phyloP scores from a whole-genome alignment of 2,888 invertebrate genomes.

The Atethmia centrago region DNA sequence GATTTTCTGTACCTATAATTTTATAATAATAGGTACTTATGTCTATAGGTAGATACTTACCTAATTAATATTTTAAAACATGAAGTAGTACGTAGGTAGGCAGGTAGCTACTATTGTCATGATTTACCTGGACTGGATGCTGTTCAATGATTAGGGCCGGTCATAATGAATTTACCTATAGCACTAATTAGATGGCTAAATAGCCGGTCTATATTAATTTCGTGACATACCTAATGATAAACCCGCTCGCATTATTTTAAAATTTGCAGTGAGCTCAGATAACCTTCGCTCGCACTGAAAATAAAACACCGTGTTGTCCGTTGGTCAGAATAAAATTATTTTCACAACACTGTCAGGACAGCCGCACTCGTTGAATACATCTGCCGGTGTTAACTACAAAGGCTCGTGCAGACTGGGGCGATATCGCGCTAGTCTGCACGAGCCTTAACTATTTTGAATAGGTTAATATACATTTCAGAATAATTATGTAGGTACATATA shows the following conservation, averaged over 20 bases:
- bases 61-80: not conserved
- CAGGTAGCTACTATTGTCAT: not conserved
- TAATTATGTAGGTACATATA: not conserved
- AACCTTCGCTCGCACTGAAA: constrained; percentile 75
- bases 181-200: not conserved
- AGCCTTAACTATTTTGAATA: constrained; percentile 1
- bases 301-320: constrained; percentile 68
- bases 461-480: constrained; percentile 17
- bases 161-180: not conserved
- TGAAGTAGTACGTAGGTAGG: not conserved
- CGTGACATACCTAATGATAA: not conserved
- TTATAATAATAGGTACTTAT: not conserved
- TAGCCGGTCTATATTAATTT: not conserved
- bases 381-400: not conserved
- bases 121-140: not conserved
- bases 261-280: constrained; percentile 75
- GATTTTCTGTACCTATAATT: not conserved
- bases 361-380: constrained; percentile 20
- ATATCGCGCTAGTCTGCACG: too few relatives aligned
- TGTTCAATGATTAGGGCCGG: not conserved
- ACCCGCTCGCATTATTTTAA: constrained; percentile 26
- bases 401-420: too few relatives aligned
- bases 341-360: constrained; percentile 29
- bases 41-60: not conserved
- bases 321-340: constrained; percentile 54